These are phyloP conservation scores for Azemiops feae DNA, from an alignment of 2,113 vertebrate species.

Conservation along the genomic window DNA sequence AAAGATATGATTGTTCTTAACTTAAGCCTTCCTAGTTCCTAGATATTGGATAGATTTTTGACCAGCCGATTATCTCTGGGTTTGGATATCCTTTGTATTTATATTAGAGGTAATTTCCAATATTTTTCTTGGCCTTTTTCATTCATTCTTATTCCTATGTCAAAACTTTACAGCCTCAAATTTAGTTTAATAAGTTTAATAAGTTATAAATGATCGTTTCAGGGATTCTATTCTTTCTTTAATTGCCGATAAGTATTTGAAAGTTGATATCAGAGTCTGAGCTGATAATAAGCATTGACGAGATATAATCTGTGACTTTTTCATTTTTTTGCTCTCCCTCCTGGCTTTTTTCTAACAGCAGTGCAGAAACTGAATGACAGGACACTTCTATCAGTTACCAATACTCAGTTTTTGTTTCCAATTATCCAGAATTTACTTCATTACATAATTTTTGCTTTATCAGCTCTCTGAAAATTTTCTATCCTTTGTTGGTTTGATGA, in stretches of 20 bases:
- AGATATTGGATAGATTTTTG: background rate
- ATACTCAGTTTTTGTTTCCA: background rate
- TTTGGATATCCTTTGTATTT: background rate
- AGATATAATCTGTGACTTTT: background rate
- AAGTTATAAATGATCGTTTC: background rate
- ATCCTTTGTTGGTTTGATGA: too few species aligned
- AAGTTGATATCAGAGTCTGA: background rate
- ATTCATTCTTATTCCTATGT: background rate
- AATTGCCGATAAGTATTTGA: background rate
- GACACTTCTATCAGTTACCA: background rate
- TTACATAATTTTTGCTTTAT: background rate
- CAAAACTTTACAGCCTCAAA: background rate
- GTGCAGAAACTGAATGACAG: background rate
- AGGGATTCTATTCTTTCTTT: background rate
- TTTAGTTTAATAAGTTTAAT: background rate
- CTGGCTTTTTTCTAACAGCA: background rate
- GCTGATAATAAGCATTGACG: background rate
- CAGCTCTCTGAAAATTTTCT: too few species aligned
- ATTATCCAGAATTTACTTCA: background rate
- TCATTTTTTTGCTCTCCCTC: background rate
- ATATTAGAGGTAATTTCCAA: background rate
- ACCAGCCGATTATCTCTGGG: background rate
- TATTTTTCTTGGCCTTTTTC: background rate
- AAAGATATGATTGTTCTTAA: background rate
- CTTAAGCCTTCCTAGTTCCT: background rate